A percentile compares a stretch with the other conserved stretches of the same genome.
Evolutionary conservation across 2,888 invertebrate genomes (phyloP).

Genomic region (Thera britannica): DNA sequence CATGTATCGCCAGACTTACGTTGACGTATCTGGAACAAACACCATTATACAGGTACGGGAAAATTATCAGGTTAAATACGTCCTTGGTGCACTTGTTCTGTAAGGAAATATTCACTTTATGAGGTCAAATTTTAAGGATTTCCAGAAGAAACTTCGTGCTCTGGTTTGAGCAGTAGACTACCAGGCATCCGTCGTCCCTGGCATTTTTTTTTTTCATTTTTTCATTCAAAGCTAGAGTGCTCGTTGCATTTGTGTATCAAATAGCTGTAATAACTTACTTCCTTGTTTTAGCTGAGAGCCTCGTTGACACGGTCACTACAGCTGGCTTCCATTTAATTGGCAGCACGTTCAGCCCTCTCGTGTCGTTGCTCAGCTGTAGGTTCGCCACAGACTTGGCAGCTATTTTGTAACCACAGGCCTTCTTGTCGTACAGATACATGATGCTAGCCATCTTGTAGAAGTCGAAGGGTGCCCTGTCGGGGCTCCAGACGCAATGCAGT

Average conservation of each 20-base stretch:
- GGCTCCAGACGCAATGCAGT: constrained; percentile 61
- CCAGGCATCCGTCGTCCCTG: too few relatives aligned
- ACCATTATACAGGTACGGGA: background rate
- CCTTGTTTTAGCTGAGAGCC: constrained; percentile 61
- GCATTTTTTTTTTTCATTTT: too few relatives aligned
- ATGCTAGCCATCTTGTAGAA: constrained; percentile 64
- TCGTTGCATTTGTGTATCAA: background rate
- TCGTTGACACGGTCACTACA: constrained; percentile 55
- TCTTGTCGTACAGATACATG: constrained; percentile 71
- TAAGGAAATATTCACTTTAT: too few relatives aligned
- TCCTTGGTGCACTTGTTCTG: too few relatives aligned
- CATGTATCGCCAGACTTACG: constrained; percentile 56
- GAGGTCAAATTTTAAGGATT: too few relatives aligned
- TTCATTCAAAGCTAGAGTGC: too few relatives aligned
- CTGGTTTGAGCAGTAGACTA: too few relatives aligned
- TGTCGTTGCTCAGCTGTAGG: constrained; percentile 58
- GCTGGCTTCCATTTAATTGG: constrained; percentile 60
- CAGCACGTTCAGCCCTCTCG: constrained; percentile 50
- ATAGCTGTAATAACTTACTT: constrained; percentile 45
- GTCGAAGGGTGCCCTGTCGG: constrained; percentile 52
- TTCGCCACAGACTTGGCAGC: constrained; percentile 47
- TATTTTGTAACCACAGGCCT: constrained; percentile 56
- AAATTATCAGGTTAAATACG: too few relatives aligned
- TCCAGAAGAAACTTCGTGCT: too few relatives aligned
- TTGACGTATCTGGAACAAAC: constrained; percentile 58